Base-by-base conservation (phyloP, 1,140 invertebrate genomes). In the Cyphomyrmex costatus region DNA sequence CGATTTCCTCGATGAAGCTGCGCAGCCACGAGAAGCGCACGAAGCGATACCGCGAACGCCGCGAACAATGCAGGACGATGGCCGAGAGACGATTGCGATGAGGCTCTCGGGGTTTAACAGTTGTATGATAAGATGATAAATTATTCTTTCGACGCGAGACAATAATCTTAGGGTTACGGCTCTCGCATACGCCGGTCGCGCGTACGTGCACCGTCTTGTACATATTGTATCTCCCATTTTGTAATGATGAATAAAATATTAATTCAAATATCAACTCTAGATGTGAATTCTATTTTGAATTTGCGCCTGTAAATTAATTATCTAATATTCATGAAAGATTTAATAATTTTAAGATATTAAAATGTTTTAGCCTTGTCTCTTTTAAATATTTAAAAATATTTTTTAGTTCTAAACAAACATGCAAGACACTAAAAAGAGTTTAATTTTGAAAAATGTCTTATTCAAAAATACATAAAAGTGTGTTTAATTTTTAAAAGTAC, bases 211-310 rank as follows among this genome's bases (percentile, higher is more conserved):
- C 33, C 24, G 10, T 71, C 58, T 89, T 89, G 89, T 90, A 90
- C 46, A 90, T 90, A 90, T 63, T 89, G 88, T 89, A 89, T 66
- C 56, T 87, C 68, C 46, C 79, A 21, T 78, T 87, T 80, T 89
- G 56, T 90, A 89, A 85, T 12, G 49, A 89, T 56, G 63, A 87
- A 87, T 87, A 89, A 89, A 85, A 84, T 78, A 46, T 85, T 61
- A 60, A 27, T 68, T 61, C 68, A 63, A 63, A 27, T 16, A 24
- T 68, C 21, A 3, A 66, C 14, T 33, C 3, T 21, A 0, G 42
- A 66, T 42, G 10, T 42, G 36, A 42, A 42, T 42, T 42, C 10
- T 42, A 30, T n/a, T 36, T 42, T n/a, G 2, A 1, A 3, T 76
- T 30, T 19, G 56, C 56, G 1, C n/a, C 33, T 36, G 21, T 33